Evolutionary conservation across 2,113 vertebrate species (phyloP).

Genomic region (Nicator chloris): DNA sequence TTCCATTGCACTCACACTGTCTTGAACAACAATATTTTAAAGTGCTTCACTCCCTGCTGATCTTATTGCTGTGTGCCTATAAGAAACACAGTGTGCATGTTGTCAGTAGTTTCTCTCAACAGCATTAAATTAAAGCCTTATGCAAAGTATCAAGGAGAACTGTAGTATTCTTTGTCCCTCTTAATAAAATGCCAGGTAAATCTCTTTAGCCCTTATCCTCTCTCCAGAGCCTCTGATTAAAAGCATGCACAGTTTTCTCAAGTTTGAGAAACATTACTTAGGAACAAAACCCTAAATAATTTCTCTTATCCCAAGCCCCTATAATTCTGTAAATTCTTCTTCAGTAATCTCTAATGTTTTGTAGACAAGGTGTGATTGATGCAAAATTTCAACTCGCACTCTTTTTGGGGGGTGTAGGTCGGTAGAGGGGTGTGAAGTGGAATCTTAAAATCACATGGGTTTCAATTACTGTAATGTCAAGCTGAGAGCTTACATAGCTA

Average conservation of each 20-base stretch:
- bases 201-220: not conserved
- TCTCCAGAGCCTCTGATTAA: not conserved
- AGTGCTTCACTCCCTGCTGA: not conserved
- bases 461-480: not conserved
- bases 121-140: slow-evolving; percentile 38
- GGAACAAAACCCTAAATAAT: not conserved
- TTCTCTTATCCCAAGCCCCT: not conserved
- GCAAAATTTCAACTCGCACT: not conserved
- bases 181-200: slow-evolving; percentile 3
- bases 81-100: not conserved
- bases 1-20: not conserved
- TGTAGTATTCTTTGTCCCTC: not conserved
- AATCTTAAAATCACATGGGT: not conserved
- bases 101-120: not conserved
- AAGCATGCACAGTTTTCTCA: not conserved
- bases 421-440: not conserved
- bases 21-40: not conserved
- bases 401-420: fast-evolving
- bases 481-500: not conserved
- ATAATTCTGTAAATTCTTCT: not conserved
- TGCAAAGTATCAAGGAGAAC: not conserved
- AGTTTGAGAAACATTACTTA: not conserved
- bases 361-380: not conserved
- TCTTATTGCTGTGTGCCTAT: not conserved
- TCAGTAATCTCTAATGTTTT: not conserved